A percentile compares a stretch with the other conserved stretches of the same genome.
phyloP scores from a whole-genome alignment of 2,888 invertebrate species.

The Ctena decussata region DNA sequence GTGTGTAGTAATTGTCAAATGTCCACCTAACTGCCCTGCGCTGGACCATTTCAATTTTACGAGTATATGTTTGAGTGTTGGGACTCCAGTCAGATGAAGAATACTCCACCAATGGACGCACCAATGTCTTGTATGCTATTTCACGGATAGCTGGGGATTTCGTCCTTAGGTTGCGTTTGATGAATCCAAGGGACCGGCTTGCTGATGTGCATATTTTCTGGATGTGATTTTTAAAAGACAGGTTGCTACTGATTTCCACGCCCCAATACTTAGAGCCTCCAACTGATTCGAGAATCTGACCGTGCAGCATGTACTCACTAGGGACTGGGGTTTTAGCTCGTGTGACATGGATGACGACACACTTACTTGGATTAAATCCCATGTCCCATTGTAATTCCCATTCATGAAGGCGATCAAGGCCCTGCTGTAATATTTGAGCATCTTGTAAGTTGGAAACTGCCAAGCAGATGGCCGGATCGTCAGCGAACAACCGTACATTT shows the following conservation, averaged over 20 bases:
- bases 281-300: neutral
- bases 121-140: neutral
- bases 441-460: neutral
- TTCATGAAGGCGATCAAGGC: neutral
- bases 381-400: neutral
- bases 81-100: conserved; percentile 9
- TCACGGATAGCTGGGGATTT: neutral
- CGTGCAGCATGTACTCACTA: neutral
- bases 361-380: conserved; percentile 2
- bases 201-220: neutral
- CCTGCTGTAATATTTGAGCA: neutral
- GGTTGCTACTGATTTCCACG: neutral
- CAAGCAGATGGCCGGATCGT: neutral
- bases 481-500: neutral
- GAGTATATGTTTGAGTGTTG: neutral
- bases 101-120: conserved; percentile 20
- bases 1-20: neutral
- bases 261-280: neutral
- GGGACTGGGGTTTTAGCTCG: neutral
- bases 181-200: neutral
- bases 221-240: neutral
- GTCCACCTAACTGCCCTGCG: conserved; percentile 15
- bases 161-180: neutral
- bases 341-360: neutral
- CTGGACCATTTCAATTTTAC: conserved; percentile 21